Conservation (phyloP, 2,888 invertebrate species). For the Campoletis raptor region DNA sequence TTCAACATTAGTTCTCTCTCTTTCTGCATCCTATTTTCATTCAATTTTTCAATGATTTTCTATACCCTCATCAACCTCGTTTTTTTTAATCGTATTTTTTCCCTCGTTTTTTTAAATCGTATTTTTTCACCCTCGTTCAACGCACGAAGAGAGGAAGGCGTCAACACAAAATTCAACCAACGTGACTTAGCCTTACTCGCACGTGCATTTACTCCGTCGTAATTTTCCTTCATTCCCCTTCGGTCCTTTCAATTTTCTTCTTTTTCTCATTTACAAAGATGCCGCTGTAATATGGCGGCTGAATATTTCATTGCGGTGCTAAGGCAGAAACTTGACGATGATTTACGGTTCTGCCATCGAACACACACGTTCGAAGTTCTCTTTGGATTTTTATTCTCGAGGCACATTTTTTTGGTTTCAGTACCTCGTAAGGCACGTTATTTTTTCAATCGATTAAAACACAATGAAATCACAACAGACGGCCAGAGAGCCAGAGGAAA, state of each 20-base stretch:
- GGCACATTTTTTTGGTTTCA: conserved; percentile 6
- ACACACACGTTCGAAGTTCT: background rate
- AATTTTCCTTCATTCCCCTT: conserved; percentile 39
- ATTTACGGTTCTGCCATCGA: conserved; percentile 32
- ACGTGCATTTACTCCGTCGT: conserved; percentile 23
- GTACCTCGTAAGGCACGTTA: conserved; percentile 16
- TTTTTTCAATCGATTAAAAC: conserved; percentile 1
- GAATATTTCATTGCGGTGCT: conserved; percentile 5
- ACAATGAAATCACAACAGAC: conserved; percentile 11
- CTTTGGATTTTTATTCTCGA: background rate
- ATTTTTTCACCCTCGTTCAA: conserved; percentile 10
- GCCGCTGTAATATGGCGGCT: conserved; percentile 7
- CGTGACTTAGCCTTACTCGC: conserved; percentile 30
- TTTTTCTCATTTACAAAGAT: conserved; percentile 32
- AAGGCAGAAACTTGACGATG: conserved; percentile 20
- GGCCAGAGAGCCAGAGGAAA: background rate
- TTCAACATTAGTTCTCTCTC: conserved; percentile 1
- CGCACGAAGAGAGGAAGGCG: conserved; percentile 45
- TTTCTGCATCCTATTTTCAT: background rate
- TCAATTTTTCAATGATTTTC: conserved; percentile 42
- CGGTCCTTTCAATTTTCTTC: conserved; percentile 30
- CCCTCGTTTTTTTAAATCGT: conserved; percentile 5
- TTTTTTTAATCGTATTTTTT: background rate
- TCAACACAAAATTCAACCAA: conserved; percentile 71
- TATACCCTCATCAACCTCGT: background rate